Conservation (phyloP, 2,113 vertebrate species). For the Pterocles orientalis region DNA sequence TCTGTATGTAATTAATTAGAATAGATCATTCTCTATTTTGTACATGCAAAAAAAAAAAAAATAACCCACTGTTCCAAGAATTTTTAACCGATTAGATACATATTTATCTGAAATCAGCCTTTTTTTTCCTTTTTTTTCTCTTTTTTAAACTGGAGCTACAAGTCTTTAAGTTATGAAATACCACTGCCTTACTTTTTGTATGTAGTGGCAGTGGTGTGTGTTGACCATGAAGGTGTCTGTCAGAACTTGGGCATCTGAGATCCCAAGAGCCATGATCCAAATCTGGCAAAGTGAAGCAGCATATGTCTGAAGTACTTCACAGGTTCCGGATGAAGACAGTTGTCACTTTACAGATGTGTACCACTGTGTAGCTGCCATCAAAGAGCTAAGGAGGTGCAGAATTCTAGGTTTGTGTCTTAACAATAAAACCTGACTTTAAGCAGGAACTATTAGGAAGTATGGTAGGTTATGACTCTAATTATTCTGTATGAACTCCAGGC, state of each 20-base stretch:
- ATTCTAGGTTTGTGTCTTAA: background rate
- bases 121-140: background rate
- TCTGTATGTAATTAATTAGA: conserved; percentile 62
- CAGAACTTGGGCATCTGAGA: background rate
- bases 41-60: background rate
- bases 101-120: background rate
- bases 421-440: background rate
- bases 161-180: background rate
- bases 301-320: fast-evolving
- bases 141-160: background rate
- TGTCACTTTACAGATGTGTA: background rate
- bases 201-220: background rate
- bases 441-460: background rate
- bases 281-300: background rate
- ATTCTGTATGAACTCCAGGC: background rate
- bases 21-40: background rate
- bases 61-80: background rate
- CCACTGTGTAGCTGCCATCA: background rate
- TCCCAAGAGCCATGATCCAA: background rate
- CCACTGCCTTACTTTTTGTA: background rate
- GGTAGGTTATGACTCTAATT: fast-evolving
- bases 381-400: background rate
- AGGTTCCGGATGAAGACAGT: background rate
- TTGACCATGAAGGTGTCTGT: background rate
- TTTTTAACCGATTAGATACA: background rate